Conservation (phyloP, 2,888 invertebrate species). For the Drosophila rubida region DNA sequence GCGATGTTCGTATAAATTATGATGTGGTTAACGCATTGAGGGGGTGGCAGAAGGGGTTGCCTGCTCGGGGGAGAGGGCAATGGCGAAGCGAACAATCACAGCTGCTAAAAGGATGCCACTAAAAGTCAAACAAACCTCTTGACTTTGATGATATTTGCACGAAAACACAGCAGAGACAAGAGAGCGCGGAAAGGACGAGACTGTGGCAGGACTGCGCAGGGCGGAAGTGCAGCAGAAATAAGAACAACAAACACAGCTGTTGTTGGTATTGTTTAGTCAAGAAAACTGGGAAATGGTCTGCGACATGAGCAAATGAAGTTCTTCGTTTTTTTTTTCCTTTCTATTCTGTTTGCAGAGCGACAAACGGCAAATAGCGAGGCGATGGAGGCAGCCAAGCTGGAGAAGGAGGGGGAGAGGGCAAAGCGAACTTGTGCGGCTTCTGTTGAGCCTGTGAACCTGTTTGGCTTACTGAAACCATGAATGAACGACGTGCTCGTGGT, state of each 20-base stretch:
- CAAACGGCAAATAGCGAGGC: slow-evolving; percentile 5
- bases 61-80: neutral
- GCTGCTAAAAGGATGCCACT: slow-evolving; percentile 61
- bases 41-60: neutral
- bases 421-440: slow-evolving; percentile 72
- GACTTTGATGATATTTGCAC: slow-evolving; percentile 68
- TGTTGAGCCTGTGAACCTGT: slow-evolving; percentile 80
- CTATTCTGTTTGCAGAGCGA: slow-evolving; percentile 31
- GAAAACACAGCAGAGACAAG: neutral
- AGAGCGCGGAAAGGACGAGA: slow-evolving; percentile 7
- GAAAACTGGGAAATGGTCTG: slow-evolving; percentile 37
- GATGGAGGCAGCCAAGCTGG: neutral
- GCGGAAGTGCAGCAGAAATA: slow-evolving; percentile 58
- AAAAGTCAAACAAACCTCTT: slow-evolving; percentile 69
- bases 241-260: slow-evolving; percentile 66
- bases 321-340: slow-evolving; percentile 17
- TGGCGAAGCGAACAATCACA: slow-evolving; percentile 50
- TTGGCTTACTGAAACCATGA: slow-evolving; percentile 73
- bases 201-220: slow-evolving; percentile 4
- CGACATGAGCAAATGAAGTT: slow-evolving; percentile 48
- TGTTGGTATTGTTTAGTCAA: slow-evolving; percentile 42
- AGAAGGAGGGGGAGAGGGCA: slow-evolving; percentile 14
- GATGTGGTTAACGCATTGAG: neutral
- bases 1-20: slow-evolving; percentile 30
- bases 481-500: slow-evolving; percentile 54